Conservation (phyloP, 2,797 vertebrate genomes). For the Neosilurus hyrtlii region DNA sequence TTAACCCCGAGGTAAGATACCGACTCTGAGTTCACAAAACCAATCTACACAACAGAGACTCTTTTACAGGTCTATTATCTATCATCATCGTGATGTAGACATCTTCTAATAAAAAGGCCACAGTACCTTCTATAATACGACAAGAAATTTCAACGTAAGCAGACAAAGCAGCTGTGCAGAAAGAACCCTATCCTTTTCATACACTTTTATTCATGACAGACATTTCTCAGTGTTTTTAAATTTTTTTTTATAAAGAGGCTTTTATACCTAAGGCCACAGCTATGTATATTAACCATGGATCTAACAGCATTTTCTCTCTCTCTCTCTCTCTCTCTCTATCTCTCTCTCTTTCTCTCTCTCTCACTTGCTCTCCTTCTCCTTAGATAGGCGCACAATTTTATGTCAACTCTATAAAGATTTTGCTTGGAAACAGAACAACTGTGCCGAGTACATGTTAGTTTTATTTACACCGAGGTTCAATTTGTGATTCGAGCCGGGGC, state of each 20-base stretch:
- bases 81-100: not conserved
- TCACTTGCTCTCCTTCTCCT: not conserved
- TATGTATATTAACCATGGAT: conserved; percentile 41
- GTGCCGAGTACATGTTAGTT: conserved; percentile 54
- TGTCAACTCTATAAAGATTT: conserved; percentile 57
- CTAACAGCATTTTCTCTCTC: not conserved
- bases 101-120: not conserved
- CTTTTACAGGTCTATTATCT: not conserved
- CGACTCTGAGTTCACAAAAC: conserved; percentile 7
- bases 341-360: not conserved
- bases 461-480: conserved; percentile 55
- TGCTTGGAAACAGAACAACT: conserved; percentile 42
- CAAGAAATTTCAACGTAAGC: conserved; percentile 39
- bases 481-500: conserved; percentile 52
- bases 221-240: conserved; percentile 37
- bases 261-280: conserved; percentile 47
- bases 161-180: conserved; percentile 40
- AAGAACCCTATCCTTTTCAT: conserved; percentile 25
- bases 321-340: not conserved
- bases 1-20: conserved; percentile 41
- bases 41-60: not conserved
- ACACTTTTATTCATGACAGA: conserved; percentile 46
- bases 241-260: conserved; percentile 37
- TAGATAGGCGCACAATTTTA: conserved; percentile 35
- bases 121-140: conserved; percentile 22